A percentile compares a stretch with the other conserved stretches of the same genome.
phyloP scores from a whole-genome alignment of 2,888 invertebrate genomes.

The Lochmaea capreae region DNA sequence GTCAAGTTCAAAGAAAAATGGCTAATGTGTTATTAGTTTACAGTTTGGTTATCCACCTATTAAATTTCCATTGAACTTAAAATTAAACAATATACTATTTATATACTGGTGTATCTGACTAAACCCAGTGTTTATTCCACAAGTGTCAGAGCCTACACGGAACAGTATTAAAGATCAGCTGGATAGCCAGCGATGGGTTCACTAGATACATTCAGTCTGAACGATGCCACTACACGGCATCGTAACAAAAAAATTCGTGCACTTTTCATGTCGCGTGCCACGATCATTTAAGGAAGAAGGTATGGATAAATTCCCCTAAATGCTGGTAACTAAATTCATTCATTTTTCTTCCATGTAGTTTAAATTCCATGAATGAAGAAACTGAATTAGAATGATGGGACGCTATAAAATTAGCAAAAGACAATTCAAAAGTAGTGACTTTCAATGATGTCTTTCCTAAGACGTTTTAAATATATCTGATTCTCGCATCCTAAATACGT shows the following conservation, averaged over 20 bases:
- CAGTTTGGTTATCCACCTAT: too few species aligned
- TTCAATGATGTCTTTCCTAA: too few species aligned
- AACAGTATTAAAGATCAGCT: neutral
- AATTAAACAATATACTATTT: neutral
- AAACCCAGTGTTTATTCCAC: conserved; percentile 11
- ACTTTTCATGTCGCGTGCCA: conserved; percentile 15
- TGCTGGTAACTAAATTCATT: neutral
- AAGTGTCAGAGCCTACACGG: conserved; percentile 16
- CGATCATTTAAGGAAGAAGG: neutral
- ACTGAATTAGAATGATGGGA: too few species aligned
- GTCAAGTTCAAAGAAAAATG: too few species aligned
- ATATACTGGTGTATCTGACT: neutral
- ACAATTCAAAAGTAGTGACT: too few species aligned
- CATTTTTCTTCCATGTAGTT: too few species aligned
- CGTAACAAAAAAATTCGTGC: conserved; percentile 6
- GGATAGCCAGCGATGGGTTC: neutral
- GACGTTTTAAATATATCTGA: too few species aligned
- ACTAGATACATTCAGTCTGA: conserved; percentile 7
- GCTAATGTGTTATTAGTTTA: too few species aligned
- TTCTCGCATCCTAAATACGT: too few species aligned
- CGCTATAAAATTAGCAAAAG: too few species aligned
- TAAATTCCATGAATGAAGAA: too few species aligned
- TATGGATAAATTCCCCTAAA: neutral
- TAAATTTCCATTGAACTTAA: too few species aligned
- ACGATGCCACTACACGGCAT: conserved; percentile 9